phyloP scores from a whole-genome alignment of 2,113 vertebrate species.

The Hippocampus abdominalis region DNA sequence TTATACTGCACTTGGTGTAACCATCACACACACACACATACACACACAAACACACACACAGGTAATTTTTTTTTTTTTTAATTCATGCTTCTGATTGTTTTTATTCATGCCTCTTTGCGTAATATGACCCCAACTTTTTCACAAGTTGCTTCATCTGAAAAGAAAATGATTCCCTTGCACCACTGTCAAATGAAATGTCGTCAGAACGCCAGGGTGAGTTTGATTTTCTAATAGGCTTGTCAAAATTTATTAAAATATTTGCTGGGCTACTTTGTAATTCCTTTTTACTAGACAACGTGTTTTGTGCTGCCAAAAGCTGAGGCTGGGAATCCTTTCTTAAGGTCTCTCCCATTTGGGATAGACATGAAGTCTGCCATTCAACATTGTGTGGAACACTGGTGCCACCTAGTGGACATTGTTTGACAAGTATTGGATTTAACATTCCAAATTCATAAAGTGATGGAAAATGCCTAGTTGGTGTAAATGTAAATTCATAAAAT shows the following conservation, averaged over 20 bases:
- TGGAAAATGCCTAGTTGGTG: background rate
- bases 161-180: conserved; percentile 35
- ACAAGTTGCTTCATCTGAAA: conserved; percentile 43
- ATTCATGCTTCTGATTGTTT: conserved; percentile 52
- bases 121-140: conserved; percentile 46
- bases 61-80: conserved; percentile 3
- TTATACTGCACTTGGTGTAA: background rate
- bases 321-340: conserved; percentile 45
- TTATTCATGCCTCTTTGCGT: conserved; percentile 51
- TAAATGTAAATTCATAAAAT: background rate
- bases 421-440: conserved; percentile 41
- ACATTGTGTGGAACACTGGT: conserved; percentile 71
- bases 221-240: conserved; percentile 49
- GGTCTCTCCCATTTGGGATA: conserved; percentile 5
- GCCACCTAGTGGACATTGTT: conserved; percentile 74
- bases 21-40: too few relatives aligned
- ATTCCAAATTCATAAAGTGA: conserved; percentile 15
- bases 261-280: conserved; percentile 51
- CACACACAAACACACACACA: conserved; percentile 22
- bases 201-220: conserved; percentile 29
- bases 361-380: conserved; percentile 3
- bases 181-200: conserved; percentile 40
- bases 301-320: conserved; percentile 41
- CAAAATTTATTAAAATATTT: conserved; percentile 66
- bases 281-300: conserved; percentile 40